Conservation (phyloP, 2,888 invertebrate species). For the Oegoconia quadripuncta region DNA sequence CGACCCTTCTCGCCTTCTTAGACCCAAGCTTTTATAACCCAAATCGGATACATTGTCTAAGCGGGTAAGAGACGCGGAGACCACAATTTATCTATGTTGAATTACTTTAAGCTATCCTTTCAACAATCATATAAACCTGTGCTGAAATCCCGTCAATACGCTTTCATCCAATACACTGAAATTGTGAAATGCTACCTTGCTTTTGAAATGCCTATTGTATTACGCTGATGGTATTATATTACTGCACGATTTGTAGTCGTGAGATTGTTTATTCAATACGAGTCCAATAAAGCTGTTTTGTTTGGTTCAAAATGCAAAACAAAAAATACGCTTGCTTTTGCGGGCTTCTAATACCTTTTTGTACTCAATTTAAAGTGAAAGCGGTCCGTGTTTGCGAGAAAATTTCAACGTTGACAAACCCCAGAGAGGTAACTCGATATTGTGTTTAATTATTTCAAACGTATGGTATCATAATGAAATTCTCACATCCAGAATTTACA, state of each 20-base stretch:
- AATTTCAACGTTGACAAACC: too few relatives aligned
- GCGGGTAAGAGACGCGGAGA: conserved; percentile 64
- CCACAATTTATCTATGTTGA: conserved; percentile 60
- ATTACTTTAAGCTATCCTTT: conserved; percentile 49
- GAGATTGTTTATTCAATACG: conserved; percentile 31
- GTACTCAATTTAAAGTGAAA: too few relatives aligned
- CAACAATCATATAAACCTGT: conserved; percentile 35
- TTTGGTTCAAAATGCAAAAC: too few relatives aligned
- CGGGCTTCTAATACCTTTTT: too few relatives aligned
- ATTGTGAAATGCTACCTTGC: conserved; percentile 24
- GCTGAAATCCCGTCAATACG: conserved; percentile 26
- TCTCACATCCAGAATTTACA: too few relatives aligned
- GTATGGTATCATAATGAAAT: too few relatives aligned
- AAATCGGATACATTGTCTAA: conserved; percentile 45
- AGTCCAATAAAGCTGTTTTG: neutral
- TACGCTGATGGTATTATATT: conserved; percentile 36
- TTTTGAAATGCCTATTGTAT: conserved; percentile 43
- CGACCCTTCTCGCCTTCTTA: too few relatives aligned
- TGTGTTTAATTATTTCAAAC: too few relatives aligned
- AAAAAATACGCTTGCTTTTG: too few relatives aligned
- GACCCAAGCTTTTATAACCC: conserved; percentile 39
- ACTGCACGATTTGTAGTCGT: conserved; percentile 25
- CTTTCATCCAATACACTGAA: conserved; percentile 1
- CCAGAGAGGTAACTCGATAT: too few relatives aligned
- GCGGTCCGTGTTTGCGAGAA: too few relatives aligned